phyloP scores from a whole-genome alignment of 2,888 invertebrate species.

The Euproctis similis region DNA sequence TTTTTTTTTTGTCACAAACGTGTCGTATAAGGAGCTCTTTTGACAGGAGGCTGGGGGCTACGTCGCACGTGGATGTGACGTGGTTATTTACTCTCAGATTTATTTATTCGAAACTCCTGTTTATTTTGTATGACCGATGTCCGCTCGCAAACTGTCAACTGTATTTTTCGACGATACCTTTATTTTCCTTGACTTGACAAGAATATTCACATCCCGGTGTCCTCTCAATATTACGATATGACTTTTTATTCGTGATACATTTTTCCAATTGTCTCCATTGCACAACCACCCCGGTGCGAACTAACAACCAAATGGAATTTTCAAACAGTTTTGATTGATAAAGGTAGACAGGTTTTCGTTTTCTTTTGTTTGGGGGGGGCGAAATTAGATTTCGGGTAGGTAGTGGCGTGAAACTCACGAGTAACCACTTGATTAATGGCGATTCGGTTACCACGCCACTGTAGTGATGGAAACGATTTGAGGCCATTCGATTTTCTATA shows the following conservation, averaged over 20 bases:
- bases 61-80: slow-evolving; percentile 53
- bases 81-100: slow-evolving; percentile 57
- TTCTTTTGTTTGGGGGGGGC: slow-evolving; percentile 74
- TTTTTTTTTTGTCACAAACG: slow-evolving; percentile 45
- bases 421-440: slow-evolving; percentile 71
- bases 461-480: slow-evolving; percentile 55
- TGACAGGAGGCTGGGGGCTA: slow-evolving; percentile 38
- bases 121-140: slow-evolving; percentile 64
- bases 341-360: slow-evolving; percentile 72
- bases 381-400: slow-evolving; percentile 69
- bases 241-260: slow-evolving; percentile 74
- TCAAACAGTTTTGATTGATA: slow-evolving; percentile 75
- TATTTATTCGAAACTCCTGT: slow-evolving; percentile 68
- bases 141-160: slow-evolving; percentile 70
- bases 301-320: slow-evolving; percentile 72
- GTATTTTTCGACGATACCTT: slow-evolving; percentile 67
- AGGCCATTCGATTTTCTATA: slow-evolving; percentile 47
- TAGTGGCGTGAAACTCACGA: slow-evolving; percentile 64
- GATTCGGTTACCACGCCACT: slow-evolving; percentile 48
- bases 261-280: slow-evolving; percentile 69
- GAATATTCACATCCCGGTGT: slow-evolving; percentile 63
- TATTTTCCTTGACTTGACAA: slow-evolving; percentile 74
- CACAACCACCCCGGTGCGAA: slow-evolving; percentile 57
- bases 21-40: slow-evolving; percentile 55
- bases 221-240: slow-evolving; percentile 70